Conservation (phyloP, 1,140 invertebrate species). For the Saccostrea echinata region DNA sequence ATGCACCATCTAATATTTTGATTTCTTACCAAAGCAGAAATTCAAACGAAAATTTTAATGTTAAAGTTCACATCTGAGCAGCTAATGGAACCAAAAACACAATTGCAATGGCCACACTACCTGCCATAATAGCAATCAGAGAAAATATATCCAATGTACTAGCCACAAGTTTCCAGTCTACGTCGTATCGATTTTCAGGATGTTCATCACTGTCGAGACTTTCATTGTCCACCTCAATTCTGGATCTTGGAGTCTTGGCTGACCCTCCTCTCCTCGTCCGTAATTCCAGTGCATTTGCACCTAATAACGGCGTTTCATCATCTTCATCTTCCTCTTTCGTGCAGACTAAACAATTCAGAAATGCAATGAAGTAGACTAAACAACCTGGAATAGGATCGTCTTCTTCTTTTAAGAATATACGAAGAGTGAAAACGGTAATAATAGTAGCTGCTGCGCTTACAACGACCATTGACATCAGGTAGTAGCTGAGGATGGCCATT, state of each 20-base stretch:
- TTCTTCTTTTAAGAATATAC: slow-evolving; percentile 53
- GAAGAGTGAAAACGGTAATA: slow-evolving; percentile 51
- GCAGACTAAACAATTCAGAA: slow-evolving; percentile 50
- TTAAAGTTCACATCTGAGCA: slow-evolving; percentile 6
- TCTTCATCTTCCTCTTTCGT: slow-evolving; percentile 40
- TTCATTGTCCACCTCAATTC: not conserved
- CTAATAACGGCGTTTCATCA: not conserved
- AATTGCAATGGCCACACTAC: slow-evolving; percentile 39
- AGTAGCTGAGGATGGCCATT: slow-evolving; percentile 51
- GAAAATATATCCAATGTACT: slow-evolving; percentile 57
- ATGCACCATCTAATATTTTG: no score
- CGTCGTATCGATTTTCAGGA: slow-evolving; percentile 38
- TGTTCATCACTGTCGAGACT: not conserved
- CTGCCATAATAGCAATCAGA: slow-evolving; percentile 43
- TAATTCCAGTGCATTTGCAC: slow-evolving; percentile 14
- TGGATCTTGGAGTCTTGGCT: not conserved
- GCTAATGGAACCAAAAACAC: slow-evolving; percentile 51
- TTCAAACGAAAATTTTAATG: no score
- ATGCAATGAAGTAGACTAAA: slow-evolving; percentile 41
- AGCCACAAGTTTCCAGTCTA: slow-evolving; percentile 54
- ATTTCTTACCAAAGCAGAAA: no score
- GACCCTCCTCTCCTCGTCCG: slow-evolving; percentile 15
- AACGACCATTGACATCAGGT: slow-evolving; percentile 52
- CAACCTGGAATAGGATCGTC: slow-evolving; percentile 40
- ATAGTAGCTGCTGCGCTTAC: slow-evolving; percentile 47